phyloP scores from a whole-genome alignment of 2,113 vertebrate species.

The Oophaga pumilio region DNA sequence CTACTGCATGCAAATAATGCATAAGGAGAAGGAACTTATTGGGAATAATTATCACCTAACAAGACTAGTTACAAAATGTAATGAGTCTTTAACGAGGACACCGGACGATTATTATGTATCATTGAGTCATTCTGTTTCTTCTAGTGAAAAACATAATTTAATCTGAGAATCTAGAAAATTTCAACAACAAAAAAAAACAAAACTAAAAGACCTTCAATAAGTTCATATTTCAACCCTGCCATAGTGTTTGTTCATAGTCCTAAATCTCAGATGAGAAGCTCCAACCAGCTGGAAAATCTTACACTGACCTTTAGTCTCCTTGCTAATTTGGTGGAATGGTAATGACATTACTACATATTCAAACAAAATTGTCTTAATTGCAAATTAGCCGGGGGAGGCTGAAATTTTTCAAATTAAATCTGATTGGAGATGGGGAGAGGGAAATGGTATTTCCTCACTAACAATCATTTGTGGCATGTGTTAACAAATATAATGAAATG shows the following conservation, averaged over 20 bases:
- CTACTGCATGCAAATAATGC: conserved; percentile 89
- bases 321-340: conserved; percentile 95
- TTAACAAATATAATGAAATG: conserved; percentile 98
- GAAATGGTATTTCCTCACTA: conserved; percentile 87
- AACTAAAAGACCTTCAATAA: conserved; percentile 71
- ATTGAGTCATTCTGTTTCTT: conserved; percentile 70
- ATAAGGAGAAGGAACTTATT: conserved; percentile 95
- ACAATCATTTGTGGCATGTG: conserved; percentile 90
- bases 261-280: conserved; percentile 93
- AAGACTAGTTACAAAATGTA: conserved; percentile 98
- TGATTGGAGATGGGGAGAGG: conserved; percentile 85
- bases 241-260: conserved; percentile 71
- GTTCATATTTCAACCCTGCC: conserved; percentile 73
- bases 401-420: conserved; percentile 90
- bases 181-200: conserved; percentile 58
- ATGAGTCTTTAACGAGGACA: conserved; percentile 97
- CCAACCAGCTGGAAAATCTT: conserved; percentile 94
- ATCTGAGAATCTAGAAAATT: conserved; percentile 58
- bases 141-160: conserved; percentile 65
- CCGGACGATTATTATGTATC: conserved; percentile 81
- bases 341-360: conserved; percentile 99
- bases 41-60: conserved; percentile 98
- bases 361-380: conserved; percentile 99
- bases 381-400: conserved; percentile 90
- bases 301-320: conserved; percentile 94